Evolutionary conservation across 2,113 vertebrate genomes (phyloP).

Genomic region (Cryptoleucopteryx plumbea): DNA sequence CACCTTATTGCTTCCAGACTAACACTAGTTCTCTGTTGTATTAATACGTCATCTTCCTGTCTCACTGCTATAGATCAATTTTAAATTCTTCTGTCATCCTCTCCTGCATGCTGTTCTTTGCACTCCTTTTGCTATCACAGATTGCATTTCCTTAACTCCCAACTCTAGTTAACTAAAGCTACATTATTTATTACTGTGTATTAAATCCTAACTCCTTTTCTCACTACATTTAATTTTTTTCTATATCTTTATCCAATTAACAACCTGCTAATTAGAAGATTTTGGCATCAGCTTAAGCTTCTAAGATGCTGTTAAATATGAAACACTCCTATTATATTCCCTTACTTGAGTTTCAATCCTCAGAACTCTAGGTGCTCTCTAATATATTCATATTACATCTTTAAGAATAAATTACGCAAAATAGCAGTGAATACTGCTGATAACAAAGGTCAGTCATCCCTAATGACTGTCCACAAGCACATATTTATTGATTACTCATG

Average conservation of each 20-base stretch:
- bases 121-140: neutral
- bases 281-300: neutral
- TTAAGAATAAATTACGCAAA: neutral
- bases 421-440: neutral
- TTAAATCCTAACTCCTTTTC: neutral
- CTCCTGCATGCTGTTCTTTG: neutral
- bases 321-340: neutral
- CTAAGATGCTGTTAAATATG: neutral
- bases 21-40: neutral
- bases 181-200: neutral
- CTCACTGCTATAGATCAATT: neutral
- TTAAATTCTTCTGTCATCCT: neutral
- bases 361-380: neutral
- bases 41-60: neutral
- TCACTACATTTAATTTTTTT: neutral
- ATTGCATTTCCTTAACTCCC: neutral
- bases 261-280: neutral
- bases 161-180: neutral
- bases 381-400: neutral
- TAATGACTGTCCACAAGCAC: neutral
- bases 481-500: neutral
- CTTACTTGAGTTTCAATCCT: neutral
- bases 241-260: neutral
- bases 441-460: neutral
- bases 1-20: neutral